Percentiles rank a stretch among this genome's conserved stretches.
Evolutionary conservation across 2,797 vertebrate species (phyloP).

Genomic region (Pterois miles): DNA sequence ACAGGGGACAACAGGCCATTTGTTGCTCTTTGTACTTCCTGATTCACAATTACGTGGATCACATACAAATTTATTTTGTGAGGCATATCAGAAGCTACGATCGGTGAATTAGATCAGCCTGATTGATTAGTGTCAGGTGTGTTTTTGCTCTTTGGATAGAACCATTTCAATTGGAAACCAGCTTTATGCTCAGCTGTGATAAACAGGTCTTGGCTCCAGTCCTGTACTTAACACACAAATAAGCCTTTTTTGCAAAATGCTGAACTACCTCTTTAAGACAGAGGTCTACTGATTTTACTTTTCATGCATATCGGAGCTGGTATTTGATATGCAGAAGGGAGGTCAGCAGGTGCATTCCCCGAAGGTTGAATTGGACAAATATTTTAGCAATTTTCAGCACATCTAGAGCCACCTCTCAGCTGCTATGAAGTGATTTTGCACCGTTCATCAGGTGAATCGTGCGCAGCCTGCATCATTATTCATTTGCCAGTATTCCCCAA

Average conservation of each 20-base stretch:
- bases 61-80: too few species aligned
- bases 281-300: background rate
- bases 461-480: background rate
- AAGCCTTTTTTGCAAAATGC: background rate
- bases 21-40: too few species aligned
- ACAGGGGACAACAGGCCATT: too few species aligned
- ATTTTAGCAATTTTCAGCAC: background rate
- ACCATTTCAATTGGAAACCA: background rate
- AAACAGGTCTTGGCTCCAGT: background rate
- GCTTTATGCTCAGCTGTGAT: background rate
- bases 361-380: background rate
- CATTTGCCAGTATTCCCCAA: conserved; percentile 1
- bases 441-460: background rate
- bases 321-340: background rate
- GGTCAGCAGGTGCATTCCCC: background rate
- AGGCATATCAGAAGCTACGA: too few species aligned
- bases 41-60: too few species aligned
- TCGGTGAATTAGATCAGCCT: too few species aligned
- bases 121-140: too few species aligned
- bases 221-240: too few species aligned
- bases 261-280: background rate
- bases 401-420: background rate
- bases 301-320: background rate
- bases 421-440: background rate
- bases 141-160: background rate